Evolutionary conservation across 2,888 invertebrate genomes (phyloP), one percentile per base, ranked within the genome.

Genomic region (Mellilla xanthometata): DNA sequence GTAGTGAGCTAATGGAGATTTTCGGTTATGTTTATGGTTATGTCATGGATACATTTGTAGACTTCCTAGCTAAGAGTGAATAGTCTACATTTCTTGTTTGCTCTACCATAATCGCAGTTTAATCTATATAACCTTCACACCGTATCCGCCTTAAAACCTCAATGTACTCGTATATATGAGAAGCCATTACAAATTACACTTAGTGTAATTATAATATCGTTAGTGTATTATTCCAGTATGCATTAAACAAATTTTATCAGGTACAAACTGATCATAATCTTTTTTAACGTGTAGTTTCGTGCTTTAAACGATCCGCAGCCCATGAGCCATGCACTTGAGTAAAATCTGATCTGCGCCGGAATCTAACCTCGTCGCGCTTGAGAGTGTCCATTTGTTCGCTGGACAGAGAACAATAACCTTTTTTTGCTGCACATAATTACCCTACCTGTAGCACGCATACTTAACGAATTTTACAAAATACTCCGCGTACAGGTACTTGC

Each of bases 401-500:
- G 29, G 38, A 42, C 29, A 33, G 41, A 24, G 41, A 42, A 48
- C 38, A 48, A 53, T 53, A 45, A 53, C 39, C 38, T 27, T 52
- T 50, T 52, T 51, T 56, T 53, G 41, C 33, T 22, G 32, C 49
- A 30, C 48, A 44, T 49, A 56, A 51, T 51, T 39, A 48, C 34
- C 26, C 4, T 22, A 39, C 41, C 35, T 39, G 50, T 12, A 22
- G 30, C 42, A 39, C 39, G 34, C 36, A 31, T 48, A 45, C 42
- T 52, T 38, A 43, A 39, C 44, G 31, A 53, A 49, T 46, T 48
- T 45, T 27, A 49, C 34, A 34, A 38, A 48, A 46, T 33, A 32
- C 22, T 32, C 13, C 35, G 36, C 9, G 31, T 43, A 34, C 36
- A 28, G 28, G 19, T 23, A 46, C 26, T 39, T 38, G 43, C 39